Base-by-base conservation (phyloP, 2,888 invertebrate genomes). In the Lacanobia oleracea region DNA sequence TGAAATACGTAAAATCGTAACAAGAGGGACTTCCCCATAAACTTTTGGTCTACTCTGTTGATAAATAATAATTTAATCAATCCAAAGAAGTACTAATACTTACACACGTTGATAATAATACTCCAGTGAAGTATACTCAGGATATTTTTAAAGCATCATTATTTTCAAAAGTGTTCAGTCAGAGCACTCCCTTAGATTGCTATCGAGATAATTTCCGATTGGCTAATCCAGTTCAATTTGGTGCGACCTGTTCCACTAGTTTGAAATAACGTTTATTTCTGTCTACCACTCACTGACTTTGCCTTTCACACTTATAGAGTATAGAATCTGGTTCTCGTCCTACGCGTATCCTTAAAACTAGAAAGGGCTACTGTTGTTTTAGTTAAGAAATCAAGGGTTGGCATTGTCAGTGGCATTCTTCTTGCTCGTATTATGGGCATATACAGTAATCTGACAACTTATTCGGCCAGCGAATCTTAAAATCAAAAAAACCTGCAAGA, bases 151-250 rank as follows among this genome's bases (percentile, higher is more conserved):
- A 23, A 57, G n/a, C 16, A 2, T 3, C 7, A 37, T 27, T 51
- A 21, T 14, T 51, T 33, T 45, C 0, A 64, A 40, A 68, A 81
- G 54, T 69, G 43, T 60, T 65, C 63, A 63, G 53, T 71, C 45
- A 50, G 63, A 64, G 72, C 77, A 60, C 65, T 65, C 72, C 85
- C 80, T 70, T 67, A 82, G 78, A 81, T 82, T 59, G 69, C 48
- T 53, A 68, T 75, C 73, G 56, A 85, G 75, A 83, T 79, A 77
- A 85, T 82, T 74, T 82, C 67, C 73, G 77, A 83, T 80, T 83
- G 75, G 79, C 65, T 73, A 83, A 83, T 75, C 74, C 66, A 68
- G 73, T 72, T 76, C 63, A 80, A 78, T 85, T 76, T 72, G 56
- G 77, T 66, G 63, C 75, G 71, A 83, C 83, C 64, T 72, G 85